Evolutionary conservation across 2,113 vertebrate species (phyloP).

Genomic region (Sinocyclocheilus anophthalmus): DNA sequence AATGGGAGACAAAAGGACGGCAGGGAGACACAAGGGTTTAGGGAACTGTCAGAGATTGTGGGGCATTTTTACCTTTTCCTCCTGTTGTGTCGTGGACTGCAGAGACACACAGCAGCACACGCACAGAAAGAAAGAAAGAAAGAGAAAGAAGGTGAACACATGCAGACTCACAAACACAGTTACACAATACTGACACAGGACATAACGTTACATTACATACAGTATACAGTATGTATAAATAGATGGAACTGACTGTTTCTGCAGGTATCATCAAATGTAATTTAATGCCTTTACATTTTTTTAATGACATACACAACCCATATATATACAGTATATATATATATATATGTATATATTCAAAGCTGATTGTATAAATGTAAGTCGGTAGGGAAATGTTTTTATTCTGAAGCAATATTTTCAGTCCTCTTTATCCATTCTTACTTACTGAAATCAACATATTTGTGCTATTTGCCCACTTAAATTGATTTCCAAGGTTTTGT

Average conservation of each 20-base stretch:
- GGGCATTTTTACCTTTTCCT: constrained; percentile 96
- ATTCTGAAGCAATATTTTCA: too few species aligned
- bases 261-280: too few species aligned
- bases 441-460: too few species aligned
- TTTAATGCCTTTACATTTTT: too few species aligned
- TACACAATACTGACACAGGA: background rate
- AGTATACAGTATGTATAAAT: background rate
- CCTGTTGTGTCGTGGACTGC: constrained; percentile 94
- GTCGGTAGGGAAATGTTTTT: too few species aligned
- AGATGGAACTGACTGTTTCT: background rate
- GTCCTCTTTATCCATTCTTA: too few species aligned
- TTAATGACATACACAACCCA: too few species aligned
- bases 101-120: constrained; percentile 77
- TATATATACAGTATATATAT: too few species aligned
- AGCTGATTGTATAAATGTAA: too few species aligned
- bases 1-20: background rate
- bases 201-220: constrained; percentile 3
- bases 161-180: constrained; percentile 25
- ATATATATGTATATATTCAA: too few species aligned
- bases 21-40: background rate
- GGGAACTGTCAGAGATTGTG: constrained; percentile 13
- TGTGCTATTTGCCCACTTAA: too few species aligned
- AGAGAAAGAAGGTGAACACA: constrained; percentile 72
- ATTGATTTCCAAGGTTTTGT: too few species aligned
- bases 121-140: constrained; percentile 82